These are phyloP conservation scores for Bos javanicus DNA, from an alignment of 2,113 vertebrate species.

Conservation along the genomic window DNA sequence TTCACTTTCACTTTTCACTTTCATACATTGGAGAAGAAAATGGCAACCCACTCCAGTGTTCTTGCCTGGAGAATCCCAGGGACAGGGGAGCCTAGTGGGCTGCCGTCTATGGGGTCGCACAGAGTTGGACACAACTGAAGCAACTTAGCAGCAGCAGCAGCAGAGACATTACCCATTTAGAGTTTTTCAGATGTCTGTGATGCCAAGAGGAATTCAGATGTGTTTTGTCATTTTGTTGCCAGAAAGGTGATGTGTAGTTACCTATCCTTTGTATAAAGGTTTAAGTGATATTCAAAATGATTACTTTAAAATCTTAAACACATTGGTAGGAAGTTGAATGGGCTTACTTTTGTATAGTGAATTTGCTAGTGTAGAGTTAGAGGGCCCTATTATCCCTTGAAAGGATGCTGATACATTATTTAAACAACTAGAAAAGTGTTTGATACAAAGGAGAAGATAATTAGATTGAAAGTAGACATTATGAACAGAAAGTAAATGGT, in stretches of 20 bases:
- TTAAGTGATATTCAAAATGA: neutral
- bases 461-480: slow-evolving; percentile 5
- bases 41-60: too few relatives aligned
- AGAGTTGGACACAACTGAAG: too few relatives aligned
- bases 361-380: neutral
- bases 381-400: neutral
- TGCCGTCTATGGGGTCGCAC: too few relatives aligned
- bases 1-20: too few relatives aligned
- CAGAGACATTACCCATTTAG: neutral
- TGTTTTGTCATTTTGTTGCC: slow-evolving; percentile 11
- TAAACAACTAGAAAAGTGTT: slow-evolving; percentile 26
- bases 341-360: neutral
- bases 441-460: neutral
- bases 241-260: neutral
- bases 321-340: neutral
- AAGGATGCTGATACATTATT: neutral
- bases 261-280: neutral
- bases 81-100: too few relatives aligned
- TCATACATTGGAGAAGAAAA: too few relatives aligned
- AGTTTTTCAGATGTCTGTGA: neutral
- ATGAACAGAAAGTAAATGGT: neutral
- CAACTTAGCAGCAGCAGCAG: too few relatives aligned
- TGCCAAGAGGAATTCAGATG: neutral
- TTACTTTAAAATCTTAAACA: neutral
- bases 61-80: too few relatives aligned